phyloP scores from a whole-genome alignment of 2,113 vertebrate species.

The Physeter macrocephalus region DNA sequence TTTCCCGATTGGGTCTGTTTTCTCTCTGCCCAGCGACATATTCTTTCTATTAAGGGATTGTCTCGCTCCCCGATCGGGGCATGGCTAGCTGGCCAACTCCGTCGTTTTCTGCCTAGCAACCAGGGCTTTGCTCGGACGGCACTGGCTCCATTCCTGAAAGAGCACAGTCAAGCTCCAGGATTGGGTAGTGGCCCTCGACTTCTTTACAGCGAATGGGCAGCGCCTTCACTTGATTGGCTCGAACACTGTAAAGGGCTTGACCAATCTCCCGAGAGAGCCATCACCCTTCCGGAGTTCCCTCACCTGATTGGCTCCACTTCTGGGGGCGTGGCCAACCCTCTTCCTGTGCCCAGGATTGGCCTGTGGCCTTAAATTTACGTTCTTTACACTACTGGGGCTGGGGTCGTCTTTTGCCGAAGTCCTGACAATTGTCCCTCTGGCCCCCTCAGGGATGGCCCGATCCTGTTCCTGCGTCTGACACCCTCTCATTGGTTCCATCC shows the following conservation, averaged over 20 bases:
- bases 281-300: not conserved
- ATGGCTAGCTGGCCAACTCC: not conserved
- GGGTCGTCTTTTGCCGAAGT: not conserved
- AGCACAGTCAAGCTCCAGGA: not conserved
- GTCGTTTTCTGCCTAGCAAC: not conserved
- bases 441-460: not conserved
- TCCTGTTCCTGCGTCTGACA: not conserved
- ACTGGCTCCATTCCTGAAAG: not conserved
- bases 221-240: not conserved
- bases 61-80: not conserved
- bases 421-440: not conserved
- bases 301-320: not conserved
- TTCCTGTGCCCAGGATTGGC: not conserved
- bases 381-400: constrained; percentile 42
- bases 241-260: not conserved
- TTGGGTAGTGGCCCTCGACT: not conserved
- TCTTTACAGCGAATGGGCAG: not conserved
- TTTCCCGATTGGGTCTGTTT: not conserved
- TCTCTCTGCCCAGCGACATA: not conserved
- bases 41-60: not conserved
- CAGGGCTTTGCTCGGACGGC: not conserved
- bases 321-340: not conserved
- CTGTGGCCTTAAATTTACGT: not conserved
- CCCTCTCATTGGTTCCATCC: not conserved
- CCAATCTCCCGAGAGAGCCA: not conserved